These are phyloP conservation scores for Brachypteracias leptosomus DNA, from an alignment of 2,113 vertebrate genomes.

Conservation along the genomic window DNA sequence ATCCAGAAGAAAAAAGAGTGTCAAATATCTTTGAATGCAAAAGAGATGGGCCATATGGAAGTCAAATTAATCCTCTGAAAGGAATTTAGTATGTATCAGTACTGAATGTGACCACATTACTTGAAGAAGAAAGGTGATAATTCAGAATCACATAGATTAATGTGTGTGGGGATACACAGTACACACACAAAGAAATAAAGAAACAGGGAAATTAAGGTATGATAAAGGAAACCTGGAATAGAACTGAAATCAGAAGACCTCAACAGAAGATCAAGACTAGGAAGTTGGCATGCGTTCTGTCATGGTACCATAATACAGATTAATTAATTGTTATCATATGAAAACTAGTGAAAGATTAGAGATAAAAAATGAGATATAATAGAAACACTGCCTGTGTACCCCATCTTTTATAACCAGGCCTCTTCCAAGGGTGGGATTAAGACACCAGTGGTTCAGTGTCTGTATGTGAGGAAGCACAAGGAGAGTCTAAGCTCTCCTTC, in stretches of 20 bases:
- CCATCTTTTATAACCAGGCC: background rate
- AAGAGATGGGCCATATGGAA: background rate
- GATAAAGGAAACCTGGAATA: background rate
- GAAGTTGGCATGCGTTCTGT: background rate
- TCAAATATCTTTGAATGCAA: background rate
- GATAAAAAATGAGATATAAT: background rate
- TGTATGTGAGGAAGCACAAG: background rate
- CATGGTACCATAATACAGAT: background rate
- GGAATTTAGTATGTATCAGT: background rate
- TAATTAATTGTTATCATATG: background rate
- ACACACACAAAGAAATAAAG: background rate
- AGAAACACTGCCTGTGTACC: background rate
- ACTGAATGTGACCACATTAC: background rate
- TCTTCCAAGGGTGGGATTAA: background rate
- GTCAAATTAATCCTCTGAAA: background rate
- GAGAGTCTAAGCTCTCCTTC: background rate
- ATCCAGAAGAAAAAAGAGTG: background rate
- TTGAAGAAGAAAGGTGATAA: background rate
- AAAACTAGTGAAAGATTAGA: background rate
- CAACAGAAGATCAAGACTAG: background rate
- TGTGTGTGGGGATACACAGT: background rate
- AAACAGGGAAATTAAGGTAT: background rate
- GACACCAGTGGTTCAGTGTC: background rate
- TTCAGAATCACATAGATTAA: background rate
- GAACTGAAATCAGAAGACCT: background rate